Evolutionary conservation across 2,797 vertebrate species (phyloP).

Genomic region (Lagodon rhomboides): DNA sequence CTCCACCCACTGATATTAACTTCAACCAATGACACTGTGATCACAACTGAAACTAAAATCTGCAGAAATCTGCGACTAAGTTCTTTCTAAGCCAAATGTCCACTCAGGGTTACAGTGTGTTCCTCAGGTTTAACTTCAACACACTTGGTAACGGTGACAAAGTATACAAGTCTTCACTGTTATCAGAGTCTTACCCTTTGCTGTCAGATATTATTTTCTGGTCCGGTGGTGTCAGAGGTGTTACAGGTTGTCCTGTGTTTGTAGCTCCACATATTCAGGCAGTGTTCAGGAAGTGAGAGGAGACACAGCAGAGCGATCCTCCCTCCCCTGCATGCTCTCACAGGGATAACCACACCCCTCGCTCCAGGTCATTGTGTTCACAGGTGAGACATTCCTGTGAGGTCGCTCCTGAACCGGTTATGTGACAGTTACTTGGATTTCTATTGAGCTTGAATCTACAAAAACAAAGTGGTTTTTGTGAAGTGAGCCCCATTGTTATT

Average conservation of each 20-base stretch:
- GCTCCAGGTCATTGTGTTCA: conserved; percentile 53
- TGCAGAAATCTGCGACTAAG: conserved; percentile 1
- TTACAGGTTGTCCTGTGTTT: conserved; percentile 23
- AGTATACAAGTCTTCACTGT: background rate
- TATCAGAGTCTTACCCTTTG: conserved; percentile 65
- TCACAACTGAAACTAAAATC: conserved; percentile 39
- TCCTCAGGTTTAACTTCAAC: background rate
- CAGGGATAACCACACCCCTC: conserved; percentile 68
- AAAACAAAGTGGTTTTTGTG: background rate
- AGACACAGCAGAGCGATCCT: conserved; percentile 38
- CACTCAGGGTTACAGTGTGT: background rate
- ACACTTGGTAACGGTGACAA: background rate
- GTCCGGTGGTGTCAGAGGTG: conserved; percentile 36
- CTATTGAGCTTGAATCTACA: background rate
- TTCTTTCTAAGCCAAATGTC: conserved; percentile 20
- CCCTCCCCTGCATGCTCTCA: conserved; percentile 42
- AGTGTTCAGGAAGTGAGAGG: conserved; percentile 72
- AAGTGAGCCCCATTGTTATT: background rate
- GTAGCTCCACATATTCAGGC: conserved; percentile 57
- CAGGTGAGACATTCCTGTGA: conserved; percentile 67
- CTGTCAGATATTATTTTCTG: conserved; percentile 11
- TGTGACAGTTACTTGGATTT: background rate
- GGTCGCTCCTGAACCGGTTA: conserved; percentile 61
- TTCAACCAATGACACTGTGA: conserved; percentile 21
- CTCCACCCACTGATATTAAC: conserved; percentile 23